phyloP scores from a whole-genome alignment of 2,888 invertebrate genomes.

The Cephus runcator region DNA sequence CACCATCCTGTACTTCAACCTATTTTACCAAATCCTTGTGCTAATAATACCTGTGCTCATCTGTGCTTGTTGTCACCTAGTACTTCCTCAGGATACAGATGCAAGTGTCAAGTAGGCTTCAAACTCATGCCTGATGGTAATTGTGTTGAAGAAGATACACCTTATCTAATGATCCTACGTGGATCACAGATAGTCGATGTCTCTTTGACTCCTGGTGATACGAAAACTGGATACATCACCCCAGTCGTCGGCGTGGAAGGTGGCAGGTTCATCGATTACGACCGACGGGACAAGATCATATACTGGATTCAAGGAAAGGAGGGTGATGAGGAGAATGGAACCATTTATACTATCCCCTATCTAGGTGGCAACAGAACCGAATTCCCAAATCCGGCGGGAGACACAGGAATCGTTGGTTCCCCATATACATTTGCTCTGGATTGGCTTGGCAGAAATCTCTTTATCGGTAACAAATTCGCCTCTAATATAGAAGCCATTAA shows the following conservation, averaged over 20 bases:
- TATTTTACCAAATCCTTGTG: conserved; percentile 80
- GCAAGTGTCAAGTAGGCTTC: conserved; percentile 92
- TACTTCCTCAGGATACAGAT: conserved; percentile 77
- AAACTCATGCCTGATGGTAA: conserved; percentile 74
- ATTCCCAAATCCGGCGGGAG: conserved; percentile 76
- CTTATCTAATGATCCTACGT: conserved; percentile 90
- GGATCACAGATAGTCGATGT: conserved; percentile 91
- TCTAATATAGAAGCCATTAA: conserved; percentile 91
- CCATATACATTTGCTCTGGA: conserved; percentile 94
- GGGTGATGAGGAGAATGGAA: conserved; percentile 83
- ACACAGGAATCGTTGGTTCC: conserved; percentile 89
- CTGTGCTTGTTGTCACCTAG: conserved; percentile 90
- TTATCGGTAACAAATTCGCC: conserved; percentile 88
- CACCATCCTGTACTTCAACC: conserved; percentile 96
- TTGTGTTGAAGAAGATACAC: conserved; percentile 85
- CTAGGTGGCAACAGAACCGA: conserved; percentile 86
- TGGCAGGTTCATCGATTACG: conserved; percentile 91
- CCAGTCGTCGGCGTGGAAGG: conserved; percentile 90
- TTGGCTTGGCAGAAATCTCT: conserved; percentile 96
- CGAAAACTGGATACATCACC: conserved; percentile 81
- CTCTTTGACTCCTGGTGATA: conserved; percentile 79
- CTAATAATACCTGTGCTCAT: conserved; percentile 81
- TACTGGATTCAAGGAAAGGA: conserved; percentile 86
- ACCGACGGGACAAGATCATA: conserved; percentile 83
- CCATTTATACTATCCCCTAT: conserved; percentile 85